A percentile compares a stretch with the other conserved stretches of the same genome.
Conservation (phyloP, 2,113 vertebrate genomes). For the Hylia prasina region DNA sequence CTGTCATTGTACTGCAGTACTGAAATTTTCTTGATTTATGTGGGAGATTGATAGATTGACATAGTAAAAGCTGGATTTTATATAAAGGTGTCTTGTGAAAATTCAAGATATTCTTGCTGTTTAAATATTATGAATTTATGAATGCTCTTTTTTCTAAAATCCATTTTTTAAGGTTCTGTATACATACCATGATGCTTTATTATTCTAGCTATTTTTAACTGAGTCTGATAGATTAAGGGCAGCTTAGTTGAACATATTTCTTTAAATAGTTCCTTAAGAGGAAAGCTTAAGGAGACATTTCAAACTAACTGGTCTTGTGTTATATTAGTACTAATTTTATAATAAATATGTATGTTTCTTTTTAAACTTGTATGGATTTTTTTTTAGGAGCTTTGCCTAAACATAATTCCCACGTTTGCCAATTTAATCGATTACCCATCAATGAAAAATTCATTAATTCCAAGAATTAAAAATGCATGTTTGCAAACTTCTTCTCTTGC, state of each 20-base stretch:
- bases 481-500: conserved; percentile 96
- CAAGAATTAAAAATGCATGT: conserved; percentile 93
- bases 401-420: conserved; percentile 98
- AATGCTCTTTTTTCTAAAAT: neutral
- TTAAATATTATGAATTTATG: neutral
- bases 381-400: conserved; percentile 92
- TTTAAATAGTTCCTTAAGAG: neutral
- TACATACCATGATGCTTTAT: neutral
- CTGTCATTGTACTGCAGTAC: neutral
- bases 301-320: neutral
- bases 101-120: neutral
- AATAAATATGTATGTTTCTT: neutral
- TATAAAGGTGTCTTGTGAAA: neutral
- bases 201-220: neutral
- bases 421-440: conserved; percentile 98
- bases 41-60: neutral
- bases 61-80: neutral
- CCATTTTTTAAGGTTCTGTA: neutral
- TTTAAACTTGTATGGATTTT: neutral
- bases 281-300: neutral
- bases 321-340: neutral
- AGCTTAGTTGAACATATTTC: neutral
- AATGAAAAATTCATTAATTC: conserved; percentile 98
- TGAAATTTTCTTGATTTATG: neutral
- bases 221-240: neutral